Percentiles rank a stretch among this genome's conserved stretches.
Evolutionary conservation across 2,888 invertebrate genomes (phyloP).

Genomic region (Gryllus longicercus): DNA sequence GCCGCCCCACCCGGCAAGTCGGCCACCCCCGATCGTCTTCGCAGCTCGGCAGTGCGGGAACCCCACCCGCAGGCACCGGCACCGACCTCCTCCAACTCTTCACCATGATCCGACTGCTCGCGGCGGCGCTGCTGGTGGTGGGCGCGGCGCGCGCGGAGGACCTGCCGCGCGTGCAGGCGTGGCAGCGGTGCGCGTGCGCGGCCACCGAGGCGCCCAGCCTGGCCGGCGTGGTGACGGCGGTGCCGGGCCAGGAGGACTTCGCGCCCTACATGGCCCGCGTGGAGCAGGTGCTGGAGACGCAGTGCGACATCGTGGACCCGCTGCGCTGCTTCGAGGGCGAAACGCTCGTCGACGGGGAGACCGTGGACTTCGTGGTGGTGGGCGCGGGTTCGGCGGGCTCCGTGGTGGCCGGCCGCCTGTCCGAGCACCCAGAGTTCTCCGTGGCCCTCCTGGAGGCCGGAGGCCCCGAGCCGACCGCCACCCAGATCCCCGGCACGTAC

Average conservation of each 20-base stretch:
- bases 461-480: conserved; percentile 19
- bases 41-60: too few relatives aligned
- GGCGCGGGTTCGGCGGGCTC: conserved; percentile 3
- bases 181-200: background rate
- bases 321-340: background rate
- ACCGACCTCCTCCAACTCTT: too few relatives aligned
- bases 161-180: background rate
- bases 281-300: conserved; percentile 1
- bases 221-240: background rate
- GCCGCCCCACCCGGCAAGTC: too few relatives aligned
- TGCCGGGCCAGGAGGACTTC: background rate
- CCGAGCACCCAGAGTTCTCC: background rate
- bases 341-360: background rate
- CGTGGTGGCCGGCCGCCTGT: background rate
- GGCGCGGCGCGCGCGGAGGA: background rate
- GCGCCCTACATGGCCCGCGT: background rate
- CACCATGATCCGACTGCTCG: too few relatives aligned
- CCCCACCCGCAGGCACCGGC: too few relatives aligned
- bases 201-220: background rate
- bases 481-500: conserved; percentile 26
- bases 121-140: background rate
- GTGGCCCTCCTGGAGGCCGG: conserved; percentile 20
- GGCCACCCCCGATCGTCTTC: too few relatives aligned
- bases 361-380: conserved; percentile 20
- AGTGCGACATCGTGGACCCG: conserved; percentile 19